Base-by-base conservation (phyloP, 2,797 vertebrate genomes). In the Coendou prehensilis region DNA sequence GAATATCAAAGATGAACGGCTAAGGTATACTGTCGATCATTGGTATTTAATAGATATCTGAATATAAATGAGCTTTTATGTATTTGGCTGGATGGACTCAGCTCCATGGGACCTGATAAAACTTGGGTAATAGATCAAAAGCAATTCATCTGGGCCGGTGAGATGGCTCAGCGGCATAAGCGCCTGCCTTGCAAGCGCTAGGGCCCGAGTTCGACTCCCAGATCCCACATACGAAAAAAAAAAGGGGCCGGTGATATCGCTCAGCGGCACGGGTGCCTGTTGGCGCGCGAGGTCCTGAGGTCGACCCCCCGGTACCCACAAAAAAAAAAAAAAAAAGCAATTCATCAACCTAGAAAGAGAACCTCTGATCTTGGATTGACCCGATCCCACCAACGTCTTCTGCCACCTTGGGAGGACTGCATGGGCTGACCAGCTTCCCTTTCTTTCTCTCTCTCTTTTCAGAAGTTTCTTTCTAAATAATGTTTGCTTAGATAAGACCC, bases 391-490 rank as follows among this genome's bases (percentile, higher is more conserved):
- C 73, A 84, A 63, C 37, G 81, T 71, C 75, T 56, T 75, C 76
- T 80, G 87, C 86, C 64, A 89, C 47, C 22, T 83, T 96, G 10
- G 73, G 45, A 96, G 69, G 20, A 52, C 80, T 81, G 59, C 14
- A 13, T n/a, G n/a, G 67, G 17, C 28, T n/a, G 10, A 33, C 45
- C 17, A 71, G 37, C 15, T 54, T 14, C 11, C 15, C 37, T 92
- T 47, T 73, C 17, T 2, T n/a, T 67, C 30, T 82, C 17, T 69
- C 22, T 80, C 37, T 54, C 59, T 78, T 52, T 78, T 52, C 28
- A 52, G 47, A 33, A 52, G 11, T 93, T 41, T 89, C 47, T 86
- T 54, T 45, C 52, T 71, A 63, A 91, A 84, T 14, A 69, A 33
- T 45, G 7, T 59, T 71, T 69, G 59, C 33, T 87, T 1, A 64